Conservation (phyloP, 2,113 vertebrate species). For the Rana temporaria region DNA sequence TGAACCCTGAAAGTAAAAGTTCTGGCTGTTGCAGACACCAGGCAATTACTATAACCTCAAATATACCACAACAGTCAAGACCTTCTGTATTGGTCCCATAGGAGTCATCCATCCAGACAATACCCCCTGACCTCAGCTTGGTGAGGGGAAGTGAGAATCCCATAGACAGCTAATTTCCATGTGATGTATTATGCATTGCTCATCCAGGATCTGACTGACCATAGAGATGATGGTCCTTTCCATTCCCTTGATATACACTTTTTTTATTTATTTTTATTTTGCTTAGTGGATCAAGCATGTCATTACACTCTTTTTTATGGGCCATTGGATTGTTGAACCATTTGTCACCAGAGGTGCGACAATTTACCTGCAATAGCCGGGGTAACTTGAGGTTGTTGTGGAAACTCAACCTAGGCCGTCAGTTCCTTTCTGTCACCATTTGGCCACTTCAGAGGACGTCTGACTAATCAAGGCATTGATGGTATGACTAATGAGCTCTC, state of each 20-base stretch:
- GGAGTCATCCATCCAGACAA: no score
- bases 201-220: no score
- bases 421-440: not conserved
- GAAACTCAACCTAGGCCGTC: not conserved
- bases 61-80: no score
- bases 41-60: no score
- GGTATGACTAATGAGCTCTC: not conserved
- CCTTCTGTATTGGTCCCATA: no score
- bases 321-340: not conserved
- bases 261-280: not conserved
- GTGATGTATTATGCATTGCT: no score
- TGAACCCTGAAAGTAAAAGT: no score
- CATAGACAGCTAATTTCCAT: no score
- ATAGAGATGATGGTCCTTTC: not conserved
- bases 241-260: not conserved
- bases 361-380: not conserved
- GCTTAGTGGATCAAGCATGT: not conserved
- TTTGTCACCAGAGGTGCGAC: slow-evolving; percentile 30
- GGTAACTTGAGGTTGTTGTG: not conserved
- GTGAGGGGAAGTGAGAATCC: no score
- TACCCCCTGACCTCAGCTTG: no score
- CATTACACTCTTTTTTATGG: slow-evolving; percentile 53
- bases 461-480: not conserved
- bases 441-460: not conserved
- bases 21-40: no score